A percentile compares a stretch with the other conserved stretches of the same genome.
Evolutionary conservation across 2,113 vertebrate species (phyloP).

Genomic region (Penelope pileata): DNA sequence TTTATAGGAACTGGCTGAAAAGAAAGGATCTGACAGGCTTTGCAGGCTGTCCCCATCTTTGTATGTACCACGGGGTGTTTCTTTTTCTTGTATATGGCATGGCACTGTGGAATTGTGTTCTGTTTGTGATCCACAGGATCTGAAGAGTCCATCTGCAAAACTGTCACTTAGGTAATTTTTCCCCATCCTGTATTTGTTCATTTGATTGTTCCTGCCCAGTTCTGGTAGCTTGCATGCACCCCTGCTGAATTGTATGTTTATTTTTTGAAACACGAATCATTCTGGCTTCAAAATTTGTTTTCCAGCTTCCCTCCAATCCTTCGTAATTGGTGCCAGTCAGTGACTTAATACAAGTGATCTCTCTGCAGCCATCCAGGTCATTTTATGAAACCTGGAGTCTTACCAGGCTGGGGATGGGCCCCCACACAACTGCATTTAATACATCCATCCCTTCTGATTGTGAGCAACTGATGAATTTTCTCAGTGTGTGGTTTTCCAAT

Average conservation of each 20-base stretch:
- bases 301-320: not conserved
- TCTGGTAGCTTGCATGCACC: not conserved
- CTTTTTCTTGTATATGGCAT: not conserved
- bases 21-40: not conserved
- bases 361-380: not conserved
- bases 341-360: not conserved
- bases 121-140: not conserved
- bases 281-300: not conserved
- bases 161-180: not conserved
- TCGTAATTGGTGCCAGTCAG: not conserved
- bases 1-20: not conserved
- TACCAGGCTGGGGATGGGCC: not conserved
- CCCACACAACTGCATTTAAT: not conserved
- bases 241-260: not conserved
- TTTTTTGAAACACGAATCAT: not conserved
- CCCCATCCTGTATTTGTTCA: not conserved
- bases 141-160: not conserved
- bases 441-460: not conserved
- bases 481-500: slow-evolving; percentile 56
- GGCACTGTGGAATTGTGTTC: not conserved
- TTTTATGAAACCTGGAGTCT: not conserved
- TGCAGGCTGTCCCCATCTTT: not conserved
- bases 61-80: not conserved
- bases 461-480: slow-evolving; percentile 35
- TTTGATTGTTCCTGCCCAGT: not conserved